Evolutionary conservation across 2,888 invertebrate species (phyloP).

Genomic region (Drosophila rellima): DNA sequence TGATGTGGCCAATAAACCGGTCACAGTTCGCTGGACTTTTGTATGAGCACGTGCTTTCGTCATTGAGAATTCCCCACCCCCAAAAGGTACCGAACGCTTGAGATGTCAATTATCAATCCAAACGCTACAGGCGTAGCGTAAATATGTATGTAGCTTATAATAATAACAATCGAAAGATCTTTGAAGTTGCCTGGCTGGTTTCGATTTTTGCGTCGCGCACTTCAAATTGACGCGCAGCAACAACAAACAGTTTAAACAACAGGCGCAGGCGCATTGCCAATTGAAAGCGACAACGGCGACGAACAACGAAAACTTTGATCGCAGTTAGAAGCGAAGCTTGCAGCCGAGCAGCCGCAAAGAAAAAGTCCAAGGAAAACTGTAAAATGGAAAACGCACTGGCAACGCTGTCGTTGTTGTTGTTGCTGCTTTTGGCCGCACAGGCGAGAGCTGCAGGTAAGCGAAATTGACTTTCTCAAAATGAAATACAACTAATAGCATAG

Average conservation of each 20-base stretch:
- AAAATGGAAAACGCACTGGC: conserved; percentile 18
- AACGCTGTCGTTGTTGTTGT: conserved; percentile 13
- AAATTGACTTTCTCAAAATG: conserved; percentile 1
- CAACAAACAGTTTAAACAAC: neutral
- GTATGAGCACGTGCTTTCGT: conserved; percentile 23
- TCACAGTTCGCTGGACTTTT: conserved; percentile 33
- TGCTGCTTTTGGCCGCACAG: neutral
- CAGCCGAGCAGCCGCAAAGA: conserved; percentile 30
- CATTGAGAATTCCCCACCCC: conserved; percentile 28
- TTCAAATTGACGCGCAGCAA: conserved; percentile 1
- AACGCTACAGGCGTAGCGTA: conserved; percentile 8
- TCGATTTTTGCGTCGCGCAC: conserved; percentile 17
- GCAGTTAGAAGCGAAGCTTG: conserved; percentile 40
- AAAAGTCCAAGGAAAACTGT: conserved; percentile 2
- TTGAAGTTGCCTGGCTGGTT: conserved; percentile 54
- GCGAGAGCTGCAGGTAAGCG: conserved; percentile 21
- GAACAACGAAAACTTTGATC: neutral
- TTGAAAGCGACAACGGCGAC: conserved; percentile 1
- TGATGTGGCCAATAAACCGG: conserved; percentile 29
- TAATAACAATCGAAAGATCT: conserved; percentile 11
- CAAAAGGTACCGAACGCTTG: neutral
- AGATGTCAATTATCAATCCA: conserved; percentile 16
- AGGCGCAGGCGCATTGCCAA: conserved; percentile 35
- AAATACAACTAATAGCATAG: neutral
- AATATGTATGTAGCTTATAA: neutral